These are phyloP conservation scores for Mycalesis mineus DNA, from an alignment of 2,888 invertebrate species.

Conservation along the genomic window DNA sequence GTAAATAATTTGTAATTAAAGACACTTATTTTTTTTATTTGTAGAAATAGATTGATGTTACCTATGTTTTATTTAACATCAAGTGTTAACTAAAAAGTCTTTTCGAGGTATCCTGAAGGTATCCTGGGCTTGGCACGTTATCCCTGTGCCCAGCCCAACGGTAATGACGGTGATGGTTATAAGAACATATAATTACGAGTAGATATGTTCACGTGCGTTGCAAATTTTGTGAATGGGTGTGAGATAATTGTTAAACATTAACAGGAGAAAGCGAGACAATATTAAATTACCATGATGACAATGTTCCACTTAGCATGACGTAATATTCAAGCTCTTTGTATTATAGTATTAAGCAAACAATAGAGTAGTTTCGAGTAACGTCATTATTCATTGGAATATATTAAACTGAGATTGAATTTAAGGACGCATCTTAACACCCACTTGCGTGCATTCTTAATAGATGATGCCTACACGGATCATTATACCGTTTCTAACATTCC, in stretches of 20 bases:
- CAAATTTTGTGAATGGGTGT: background rate
- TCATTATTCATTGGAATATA: slow-evolving; percentile 10
- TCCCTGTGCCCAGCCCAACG: too few relatives aligned
- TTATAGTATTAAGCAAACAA: slow-evolving; percentile 21
- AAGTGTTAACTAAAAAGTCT: too few relatives aligned
- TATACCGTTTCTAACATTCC: background rate
- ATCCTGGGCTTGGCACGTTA: too few relatives aligned
- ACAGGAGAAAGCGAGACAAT: slow-evolving; percentile 50
- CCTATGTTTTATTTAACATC: too few relatives aligned
- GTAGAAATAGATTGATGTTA: too few relatives aligned
- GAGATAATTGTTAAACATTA: slow-evolving; percentile 23
- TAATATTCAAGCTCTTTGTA: slow-evolving; percentile 33
- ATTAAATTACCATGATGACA: slow-evolving; percentile 56
- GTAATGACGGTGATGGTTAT: too few relatives aligned
- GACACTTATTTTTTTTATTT: too few relatives aligned
- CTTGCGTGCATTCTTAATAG: background rate
- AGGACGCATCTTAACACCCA: background rate
- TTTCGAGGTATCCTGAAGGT: too few relatives aligned
- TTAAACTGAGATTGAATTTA: background rate
- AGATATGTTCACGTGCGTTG: too few relatives aligned
- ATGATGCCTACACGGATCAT: background rate
- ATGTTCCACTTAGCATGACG: slow-evolving; percentile 40
- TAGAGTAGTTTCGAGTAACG: background rate
- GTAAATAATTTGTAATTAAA: too few relatives aligned
- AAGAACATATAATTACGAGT: too few relatives aligned